Evolutionary conservation across 2,113 vertebrate genomes (phyloP), one percentile per base, ranked within the genome.

Genomic region (Strix uralensis): DNA sequence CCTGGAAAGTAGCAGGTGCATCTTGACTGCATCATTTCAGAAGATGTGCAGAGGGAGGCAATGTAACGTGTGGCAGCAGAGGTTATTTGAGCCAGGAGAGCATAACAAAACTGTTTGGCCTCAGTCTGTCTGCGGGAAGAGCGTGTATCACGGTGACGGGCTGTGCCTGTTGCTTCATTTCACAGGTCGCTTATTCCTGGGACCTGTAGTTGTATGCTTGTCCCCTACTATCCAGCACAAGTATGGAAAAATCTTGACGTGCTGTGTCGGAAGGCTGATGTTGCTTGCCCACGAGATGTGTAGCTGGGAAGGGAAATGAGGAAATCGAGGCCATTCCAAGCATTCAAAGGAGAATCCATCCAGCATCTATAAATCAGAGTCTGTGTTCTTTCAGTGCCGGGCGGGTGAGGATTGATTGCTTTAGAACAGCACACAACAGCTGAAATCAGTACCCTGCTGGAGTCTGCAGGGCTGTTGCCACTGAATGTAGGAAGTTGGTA

Each of bases 241-340:
- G 17, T 6, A 34, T 0, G 11, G 51, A 54, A 55, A 54, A 61
- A 15, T 42, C 52, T 4, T 49, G 44, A 21, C 18, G 0, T 11
- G 40, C 74, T 7, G 40, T 23, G 69, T 49, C 1, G 2, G 58
- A 14, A 58, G 12, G 74, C 74, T 10, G 4, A 13, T 23, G 57
- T 10, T 75, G 62, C 57, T 51, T 32, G 58, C 52, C n/a, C 13
- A 4, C 2, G 8, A 49, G 79, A 20, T 42, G 67, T 19, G 13
- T 15, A 7, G 46, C 55, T 19, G 84, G 7, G 65, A 71, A 67
- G 52, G 36, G 61, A 71, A 29, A 10, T 4, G 29, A 38, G 90
- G 66, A 66, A 49, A 36, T 44, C 2, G 29, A 66, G 59, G 51
- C 63, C 47, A 5, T 78, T 77, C 52, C 46, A n/a, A 11, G 55